A percentile compares a stretch with the other conserved stretches of the same genome.
phyloP scores from a whole-genome alignment of 2,113 vertebrate species.

The Proteles cristata region DNA sequence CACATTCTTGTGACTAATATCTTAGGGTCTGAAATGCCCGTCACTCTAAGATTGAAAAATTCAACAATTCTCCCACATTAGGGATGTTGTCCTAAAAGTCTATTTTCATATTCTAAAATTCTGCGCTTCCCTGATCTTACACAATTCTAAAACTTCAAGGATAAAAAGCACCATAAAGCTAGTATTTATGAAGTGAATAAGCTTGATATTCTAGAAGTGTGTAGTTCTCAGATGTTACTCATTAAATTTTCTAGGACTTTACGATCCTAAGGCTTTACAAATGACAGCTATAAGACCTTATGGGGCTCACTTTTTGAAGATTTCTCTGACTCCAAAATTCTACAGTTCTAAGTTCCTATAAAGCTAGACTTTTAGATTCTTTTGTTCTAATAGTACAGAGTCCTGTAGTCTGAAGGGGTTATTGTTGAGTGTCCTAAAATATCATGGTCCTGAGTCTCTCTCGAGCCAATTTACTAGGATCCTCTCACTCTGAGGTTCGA shows the following conservation, averaged over 20 bases:
- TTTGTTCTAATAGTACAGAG: background rate
- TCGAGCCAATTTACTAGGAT: background rate
- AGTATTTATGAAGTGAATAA: background rate
- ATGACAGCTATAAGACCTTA: background rate
- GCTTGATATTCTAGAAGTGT: background rate
- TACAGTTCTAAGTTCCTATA: background rate
- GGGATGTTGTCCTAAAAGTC: background rate
- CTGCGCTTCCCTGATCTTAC: background rate
- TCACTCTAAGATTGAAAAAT: constrained; percentile 4
- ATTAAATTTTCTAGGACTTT: background rate
- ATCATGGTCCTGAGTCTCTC: background rate
- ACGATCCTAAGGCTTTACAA: background rate
- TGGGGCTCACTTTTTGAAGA: background rate
- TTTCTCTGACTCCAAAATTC: background rate
- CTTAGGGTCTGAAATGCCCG: background rate
- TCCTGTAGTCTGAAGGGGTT: background rate
- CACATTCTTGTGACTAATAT: background rate
- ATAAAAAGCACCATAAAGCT: background rate
- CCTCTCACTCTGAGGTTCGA: background rate
- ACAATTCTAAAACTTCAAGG: background rate
- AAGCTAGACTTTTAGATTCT: background rate
- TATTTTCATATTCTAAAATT: background rate
- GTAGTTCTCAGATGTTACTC: background rate
- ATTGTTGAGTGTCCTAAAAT: background rate
- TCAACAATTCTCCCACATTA: background rate